Evolutionary conservation across 1,140 invertebrate genomes (phyloP), one percentile per base, ranked within the genome.

Genomic region (Sycophaga agraensis): DNA sequence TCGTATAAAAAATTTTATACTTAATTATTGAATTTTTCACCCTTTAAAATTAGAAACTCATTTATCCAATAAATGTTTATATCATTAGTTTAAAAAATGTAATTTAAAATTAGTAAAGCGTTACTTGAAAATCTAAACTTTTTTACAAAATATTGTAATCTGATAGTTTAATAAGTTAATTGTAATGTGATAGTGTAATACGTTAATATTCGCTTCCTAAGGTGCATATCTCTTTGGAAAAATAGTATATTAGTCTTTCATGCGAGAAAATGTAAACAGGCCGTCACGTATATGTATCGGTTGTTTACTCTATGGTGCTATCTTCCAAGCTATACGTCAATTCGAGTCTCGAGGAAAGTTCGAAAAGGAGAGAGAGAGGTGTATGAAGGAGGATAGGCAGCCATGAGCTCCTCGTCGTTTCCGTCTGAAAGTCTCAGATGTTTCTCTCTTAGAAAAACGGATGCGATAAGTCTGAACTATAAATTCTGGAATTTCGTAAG

Each of bases 271-370:
- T n/a, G n/a, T n/a, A n/a, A n/a, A n/a, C n/a, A n/a, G n/a, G n/a
- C n/a, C n/a, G n/a, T n/a, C n/a, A 9, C 4, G 28, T 35, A 37
- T 66, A 70, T 68, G 67, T 73, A 71, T 68, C 63, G 69, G 56
- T 75, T 75, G 73, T 75, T 75, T 75, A 74, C 73, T 67, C 65
- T 57, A n/a, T 37, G 55, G 50, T 17, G 68, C 70, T 74, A 71
- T 74, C 73, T 72, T 68, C 65, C 55, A 61, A 61, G 65, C 68
- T 67, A 73, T 75, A 74, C 70, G 72, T 75, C 72, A 73, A 74
- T 75, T 65, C 70, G 66, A 71, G 72, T 70, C 70, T 70, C 66
- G 63, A 62, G 16, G 68, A 73, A 72, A 57, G 64, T 71, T 71
- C 50, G 46, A 49, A 17, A 31, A n/a, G n/a, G n/a, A n/a, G n/a